Evolutionary conservation across 2,113 vertebrate species (phyloP).

Genomic region (Plecotus auritus): DNA sequence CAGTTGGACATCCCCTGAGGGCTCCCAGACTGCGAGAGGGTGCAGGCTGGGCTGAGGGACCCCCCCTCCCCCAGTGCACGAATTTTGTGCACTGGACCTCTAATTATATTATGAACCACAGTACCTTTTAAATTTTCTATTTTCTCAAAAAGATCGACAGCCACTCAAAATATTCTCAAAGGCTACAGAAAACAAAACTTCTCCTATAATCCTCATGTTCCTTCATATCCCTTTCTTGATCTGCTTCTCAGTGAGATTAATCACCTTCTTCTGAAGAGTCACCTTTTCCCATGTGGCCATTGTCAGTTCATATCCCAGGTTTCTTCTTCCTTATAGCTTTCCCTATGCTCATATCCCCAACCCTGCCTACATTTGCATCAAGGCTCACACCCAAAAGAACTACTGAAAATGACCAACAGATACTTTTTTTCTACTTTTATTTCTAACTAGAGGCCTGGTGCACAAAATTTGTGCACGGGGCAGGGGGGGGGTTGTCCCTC

Average conservation of each 20-base stretch:
- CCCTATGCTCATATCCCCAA: not conserved
- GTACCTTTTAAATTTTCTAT: not conserved
- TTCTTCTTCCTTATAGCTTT: not conserved
- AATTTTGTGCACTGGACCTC: too few relatives aligned
- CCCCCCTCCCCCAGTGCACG: too few relatives aligned
- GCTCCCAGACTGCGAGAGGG: too few relatives aligned
- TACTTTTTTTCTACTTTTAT: not conserved
- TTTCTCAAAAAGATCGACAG: not conserved
- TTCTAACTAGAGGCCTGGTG: too few relatives aligned
- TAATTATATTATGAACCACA: not conserved
- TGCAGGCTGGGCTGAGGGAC: too few relatives aligned
- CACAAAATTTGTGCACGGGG: too few relatives aligned
- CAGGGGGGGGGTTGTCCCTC: too few relatives aligned
- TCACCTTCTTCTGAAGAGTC: not conserved
- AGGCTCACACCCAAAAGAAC: not conserved
- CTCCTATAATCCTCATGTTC: not conserved
- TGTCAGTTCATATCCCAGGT: not conserved
- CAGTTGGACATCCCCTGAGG: too few relatives aligned
- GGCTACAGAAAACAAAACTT: not conserved
- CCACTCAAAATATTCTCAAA: not conserved
- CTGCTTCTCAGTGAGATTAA: not conserved
- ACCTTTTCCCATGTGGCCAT: not conserved
- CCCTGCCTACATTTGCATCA: not conserved
- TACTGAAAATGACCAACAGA: not conserved
- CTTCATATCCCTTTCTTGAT: not conserved